Percentiles rank a stretch among this genome's conserved stretches.
phyloP scores from a whole-genome alignment of 2,888 invertebrate genomes.

The Aplocera efformata region DNA sequence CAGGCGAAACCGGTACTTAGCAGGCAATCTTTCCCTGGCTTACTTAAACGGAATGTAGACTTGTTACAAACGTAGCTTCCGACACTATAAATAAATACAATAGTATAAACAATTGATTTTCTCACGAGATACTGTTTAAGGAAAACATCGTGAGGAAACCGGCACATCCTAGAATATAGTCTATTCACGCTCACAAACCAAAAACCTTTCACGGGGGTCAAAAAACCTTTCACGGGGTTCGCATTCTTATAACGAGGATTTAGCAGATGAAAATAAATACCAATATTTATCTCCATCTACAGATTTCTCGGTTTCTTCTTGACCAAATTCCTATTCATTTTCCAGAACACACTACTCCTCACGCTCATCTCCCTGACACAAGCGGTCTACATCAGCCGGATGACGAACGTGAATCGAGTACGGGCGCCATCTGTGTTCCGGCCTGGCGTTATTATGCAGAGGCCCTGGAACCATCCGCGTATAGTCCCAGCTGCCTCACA shows the following conservation, averaged over 20 bases:
- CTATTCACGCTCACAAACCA: background rate
- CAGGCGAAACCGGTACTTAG: conserved; percentile 25
- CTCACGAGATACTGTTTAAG: background rate
- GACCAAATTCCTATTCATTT: no score
- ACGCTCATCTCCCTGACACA: conserved; percentile 51
- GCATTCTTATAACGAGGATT: no score
- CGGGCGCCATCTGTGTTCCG: conserved; percentile 57
- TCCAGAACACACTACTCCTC: conserved; percentile 37
- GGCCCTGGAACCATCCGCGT: conserved; percentile 52
- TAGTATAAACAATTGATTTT: conserved; percentile 13
- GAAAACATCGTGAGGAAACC: no score
- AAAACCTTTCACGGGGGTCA: no score
- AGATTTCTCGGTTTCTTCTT: no score
- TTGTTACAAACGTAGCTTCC: conserved; percentile 26
- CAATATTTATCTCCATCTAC: no score
- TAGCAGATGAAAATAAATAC: no score
- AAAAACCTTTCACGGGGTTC: no score
- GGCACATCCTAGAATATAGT: background rate
- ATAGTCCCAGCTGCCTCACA: conserved; percentile 53
- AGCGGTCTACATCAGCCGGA: conserved; percentile 59
- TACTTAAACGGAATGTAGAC: conserved; percentile 46
- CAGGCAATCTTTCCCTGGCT: conserved; percentile 37
- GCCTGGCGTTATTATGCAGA: conserved; percentile 56
- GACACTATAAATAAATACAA: conserved; percentile 23
- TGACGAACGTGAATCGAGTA: conserved; percentile 48